Evolutionary conservation across 2,888 invertebrate genomes (phyloP).

Genomic region (Machimus rusticus): DNA sequence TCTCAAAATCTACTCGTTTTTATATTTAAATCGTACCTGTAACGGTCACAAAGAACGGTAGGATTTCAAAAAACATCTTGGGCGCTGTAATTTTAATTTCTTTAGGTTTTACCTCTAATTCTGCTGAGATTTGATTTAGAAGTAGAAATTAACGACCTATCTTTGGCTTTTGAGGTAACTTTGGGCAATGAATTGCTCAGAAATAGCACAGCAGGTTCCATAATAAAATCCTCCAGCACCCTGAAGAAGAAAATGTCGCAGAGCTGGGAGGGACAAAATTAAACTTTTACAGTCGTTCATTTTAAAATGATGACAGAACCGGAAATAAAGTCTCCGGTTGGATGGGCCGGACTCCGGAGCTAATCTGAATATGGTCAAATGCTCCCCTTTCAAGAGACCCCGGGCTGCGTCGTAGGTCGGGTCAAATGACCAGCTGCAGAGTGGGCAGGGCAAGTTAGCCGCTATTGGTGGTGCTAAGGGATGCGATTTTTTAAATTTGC

Average conservation of each 20-base stretch:
- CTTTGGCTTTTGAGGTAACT: not conserved
- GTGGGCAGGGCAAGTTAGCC: not conserved
- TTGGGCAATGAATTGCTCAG: not conserved
- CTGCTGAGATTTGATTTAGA: no score
- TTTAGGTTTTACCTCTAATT: no score
- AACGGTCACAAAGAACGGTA: no score
- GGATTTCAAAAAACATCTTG: no score
- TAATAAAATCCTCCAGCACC: not conserved
- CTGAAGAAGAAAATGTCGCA: not conserved
- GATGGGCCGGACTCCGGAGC: not conserved
- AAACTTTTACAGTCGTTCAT: conserved; percentile 52
- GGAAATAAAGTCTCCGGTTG: conserved; percentile 57
- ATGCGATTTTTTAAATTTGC: conserved; percentile 36
- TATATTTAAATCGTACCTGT: no score
- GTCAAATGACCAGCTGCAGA: not conserved
- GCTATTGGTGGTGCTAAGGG: not conserved
- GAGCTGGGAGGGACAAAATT: not conserved
- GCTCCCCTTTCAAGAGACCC: not conserved
- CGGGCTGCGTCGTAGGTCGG: not conserved
- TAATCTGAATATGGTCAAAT: conserved; percentile 25
- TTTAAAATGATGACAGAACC: conserved; percentile 57
- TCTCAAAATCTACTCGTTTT: no score
- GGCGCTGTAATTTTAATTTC: no score
- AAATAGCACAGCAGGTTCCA: not conserved
- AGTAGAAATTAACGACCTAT: not conserved